These are phyloP conservation scores for Halesus radiatus DNA, from an alignment of 1,140 invertebrate genomes.

Conservation along the genomic window DNA sequence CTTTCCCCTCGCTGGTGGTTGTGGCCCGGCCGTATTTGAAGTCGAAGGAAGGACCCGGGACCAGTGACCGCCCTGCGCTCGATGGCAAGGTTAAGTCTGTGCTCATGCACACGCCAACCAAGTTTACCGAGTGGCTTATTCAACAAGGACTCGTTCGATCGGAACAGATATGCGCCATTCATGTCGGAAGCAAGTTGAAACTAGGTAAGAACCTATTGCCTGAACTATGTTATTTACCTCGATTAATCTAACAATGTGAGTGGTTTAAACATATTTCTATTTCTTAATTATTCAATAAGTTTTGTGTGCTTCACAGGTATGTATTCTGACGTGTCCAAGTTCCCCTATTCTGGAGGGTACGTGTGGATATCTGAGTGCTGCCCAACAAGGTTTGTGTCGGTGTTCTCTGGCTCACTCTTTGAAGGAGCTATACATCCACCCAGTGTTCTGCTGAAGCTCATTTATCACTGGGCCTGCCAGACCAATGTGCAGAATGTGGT, in stretches of 20 bases:
- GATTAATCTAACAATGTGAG: background rate
- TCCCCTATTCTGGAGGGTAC: constrained; percentile 88
- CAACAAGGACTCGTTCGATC: constrained; percentile 84
- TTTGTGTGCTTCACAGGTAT: constrained; percentile 71
- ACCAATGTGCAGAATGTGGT: constrained; percentile 89
- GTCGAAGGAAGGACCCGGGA: constrained; percentile 73
- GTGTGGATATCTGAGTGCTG: constrained; percentile 92
- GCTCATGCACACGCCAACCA: constrained; percentile 82
- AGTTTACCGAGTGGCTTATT: constrained; percentile 91
- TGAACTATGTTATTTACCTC: background rate
- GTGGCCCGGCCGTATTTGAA: constrained; percentile 82
- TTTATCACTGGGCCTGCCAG: constrained; percentile 93
- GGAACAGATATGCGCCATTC: constrained; percentile 81
- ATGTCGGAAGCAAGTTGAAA: constrained; percentile 78
- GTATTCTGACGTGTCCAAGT: constrained; percentile 87
- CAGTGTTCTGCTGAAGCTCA: constrained; percentile 83
- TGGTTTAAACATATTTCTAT: background rate
- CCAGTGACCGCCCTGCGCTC: constrained; percentile 70
- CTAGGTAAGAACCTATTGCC: constrained; percentile 68
- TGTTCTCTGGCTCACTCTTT: constrained; percentile 89
- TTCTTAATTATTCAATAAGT: background rate
- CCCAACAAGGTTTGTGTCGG: constrained; percentile 84
- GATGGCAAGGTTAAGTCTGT: constrained; percentile 85
- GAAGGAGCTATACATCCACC: constrained; percentile 86
- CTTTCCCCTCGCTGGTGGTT: constrained; percentile 87